phyloP scores from a whole-genome alignment of 1,140 invertebrate genomes.

The Helicoverpa zea region DNA sequence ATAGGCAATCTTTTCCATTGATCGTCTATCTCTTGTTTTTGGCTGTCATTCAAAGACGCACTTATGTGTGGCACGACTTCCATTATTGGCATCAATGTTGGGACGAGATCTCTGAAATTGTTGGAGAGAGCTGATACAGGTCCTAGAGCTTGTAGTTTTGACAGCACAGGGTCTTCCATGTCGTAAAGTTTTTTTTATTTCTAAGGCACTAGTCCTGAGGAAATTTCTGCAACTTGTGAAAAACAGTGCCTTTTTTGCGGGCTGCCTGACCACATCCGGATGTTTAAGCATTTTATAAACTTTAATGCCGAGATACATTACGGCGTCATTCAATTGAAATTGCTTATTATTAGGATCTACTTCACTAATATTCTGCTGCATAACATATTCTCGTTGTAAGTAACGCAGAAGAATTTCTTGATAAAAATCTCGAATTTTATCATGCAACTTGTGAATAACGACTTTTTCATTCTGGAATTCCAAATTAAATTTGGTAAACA shows the following conservation, averaged over 20 bases:
- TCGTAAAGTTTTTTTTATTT: conserved; percentile 1
- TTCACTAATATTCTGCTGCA: not conserved
- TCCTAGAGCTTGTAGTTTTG: conserved; percentile 6
- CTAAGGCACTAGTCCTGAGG: not conserved
- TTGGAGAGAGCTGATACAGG: conserved; percentile 1
- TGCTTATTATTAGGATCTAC: not conserved
- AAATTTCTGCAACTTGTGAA: too few species aligned
- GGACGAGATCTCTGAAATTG: not conserved
- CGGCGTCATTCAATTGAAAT: not conserved
- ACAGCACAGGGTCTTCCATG: conserved; percentile 12
- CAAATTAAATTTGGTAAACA: not conserved
- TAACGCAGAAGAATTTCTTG: not conserved
- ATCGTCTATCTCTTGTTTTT: not conserved
- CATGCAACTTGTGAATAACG: not conserved
- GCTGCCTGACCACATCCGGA: not conserved
- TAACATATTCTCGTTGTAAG: not conserved
- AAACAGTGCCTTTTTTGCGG: too few species aligned
- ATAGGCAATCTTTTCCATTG: not conserved
- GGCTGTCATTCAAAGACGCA: not conserved
- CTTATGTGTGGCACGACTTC: not conserved
- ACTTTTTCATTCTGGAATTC: too few species aligned
- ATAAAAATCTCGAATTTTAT: not conserved
- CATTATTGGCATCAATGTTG: not conserved
- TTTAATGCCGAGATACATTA: not conserved
- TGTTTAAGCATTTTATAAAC: not conserved